Evolutionary conservation across 2,888 invertebrate species (phyloP).

Genomic region (Plagodis dolabraria): DNA sequence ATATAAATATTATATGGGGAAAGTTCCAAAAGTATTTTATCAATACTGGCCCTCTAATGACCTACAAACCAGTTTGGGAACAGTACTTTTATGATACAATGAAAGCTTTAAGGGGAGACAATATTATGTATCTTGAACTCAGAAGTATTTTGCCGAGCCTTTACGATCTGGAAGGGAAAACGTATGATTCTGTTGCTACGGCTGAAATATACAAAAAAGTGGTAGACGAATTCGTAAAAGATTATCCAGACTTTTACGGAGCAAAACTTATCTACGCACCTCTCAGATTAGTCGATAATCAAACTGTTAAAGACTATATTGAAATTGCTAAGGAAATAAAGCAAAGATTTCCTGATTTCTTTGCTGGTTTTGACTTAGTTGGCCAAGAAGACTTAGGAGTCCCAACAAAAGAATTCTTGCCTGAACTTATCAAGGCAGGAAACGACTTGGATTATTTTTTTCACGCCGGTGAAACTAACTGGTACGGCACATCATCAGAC

Average conservation of each 20-base stretch:
- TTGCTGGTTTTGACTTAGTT: conserved; percentile 93
- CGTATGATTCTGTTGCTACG: conserved; percentile 80
- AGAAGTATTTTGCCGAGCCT: conserved; percentile 86
- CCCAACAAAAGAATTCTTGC: conserved; percentile 84
- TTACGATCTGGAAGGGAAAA: conserved; percentile 87
- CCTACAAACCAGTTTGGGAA: conserved; percentile 87
- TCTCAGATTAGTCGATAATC: conserved; percentile 68
- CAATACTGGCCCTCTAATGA: conserved; percentile 78
- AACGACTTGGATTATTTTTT: conserved; percentile 87
- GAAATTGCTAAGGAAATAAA: conserved; percentile 71
- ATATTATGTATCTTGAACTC: conserved; percentile 89
- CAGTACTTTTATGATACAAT: conserved; percentile 87
- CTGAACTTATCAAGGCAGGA: conserved; percentile 77
- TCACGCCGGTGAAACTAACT: conserved; percentile 93
- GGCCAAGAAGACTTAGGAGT: conserved; percentile 91
- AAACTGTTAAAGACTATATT: conserved; percentile 76
- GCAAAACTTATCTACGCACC: conserved; percentile 89
- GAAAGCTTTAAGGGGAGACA: conserved; percentile 87
- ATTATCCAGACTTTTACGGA: conserved; percentile 88
- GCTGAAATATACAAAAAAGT: conserved; percentile 83
- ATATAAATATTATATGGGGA: conserved; percentile 86
- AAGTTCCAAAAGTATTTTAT: conserved; percentile 84
- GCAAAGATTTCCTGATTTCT: conserved; percentile 85
- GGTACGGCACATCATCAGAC: conserved; percentile 87
- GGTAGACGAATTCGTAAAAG: conserved; percentile 81